A percentile compares a stretch with the other conserved stretches of the same genome.
Evolutionary conservation across 2,888 invertebrate genomes (phyloP).

Genomic region (Pseudococcus jackbeardsleyi): DNA sequence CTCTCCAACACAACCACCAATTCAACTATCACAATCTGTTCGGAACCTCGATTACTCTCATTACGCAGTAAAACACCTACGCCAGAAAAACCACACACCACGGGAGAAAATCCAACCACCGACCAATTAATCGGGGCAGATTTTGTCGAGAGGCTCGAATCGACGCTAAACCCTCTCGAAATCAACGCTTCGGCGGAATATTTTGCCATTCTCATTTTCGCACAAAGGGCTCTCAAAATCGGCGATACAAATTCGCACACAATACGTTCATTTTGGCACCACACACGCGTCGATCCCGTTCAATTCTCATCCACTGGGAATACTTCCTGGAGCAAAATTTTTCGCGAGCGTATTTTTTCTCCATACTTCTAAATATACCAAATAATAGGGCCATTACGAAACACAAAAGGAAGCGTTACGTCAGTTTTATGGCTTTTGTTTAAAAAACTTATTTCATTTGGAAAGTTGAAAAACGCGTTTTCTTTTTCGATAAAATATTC

Average conservation of each 20-base stretch:
- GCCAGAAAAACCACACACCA: background rate
- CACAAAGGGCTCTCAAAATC: background rate
- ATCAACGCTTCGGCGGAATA: background rate
- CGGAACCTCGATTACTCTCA: too few species aligned
- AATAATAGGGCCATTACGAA: slow-evolving; percentile 49
- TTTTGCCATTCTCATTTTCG: background rate
- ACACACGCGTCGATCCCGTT: slow-evolving; percentile 29
- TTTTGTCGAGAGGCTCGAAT: background rate
- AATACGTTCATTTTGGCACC: slow-evolving; percentile 23
- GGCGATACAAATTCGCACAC: background rate
- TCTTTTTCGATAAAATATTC: slow-evolving; percentile 37
- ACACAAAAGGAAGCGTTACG: slow-evolving; percentile 51
- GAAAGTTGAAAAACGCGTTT: slow-evolving; percentile 51
- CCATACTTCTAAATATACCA: background rate
- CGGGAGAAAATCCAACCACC: background rate
- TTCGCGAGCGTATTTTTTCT: slow-evolving; percentile 19
- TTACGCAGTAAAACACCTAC: too few species aligned
- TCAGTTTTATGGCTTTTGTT: slow-evolving; percentile 54
- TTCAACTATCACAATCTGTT: too few species aligned
- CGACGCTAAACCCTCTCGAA: background rate
- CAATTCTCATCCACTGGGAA: slow-evolving; percentile 45
- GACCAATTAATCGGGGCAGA: background rate
- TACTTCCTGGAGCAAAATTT: slow-evolving; percentile 37
- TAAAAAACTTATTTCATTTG: slow-evolving; percentile 49
- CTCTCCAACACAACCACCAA: too few species aligned